Conservation (phyloP, 2,888 invertebrate genomes). For the Blomia tropicalis region DNA sequence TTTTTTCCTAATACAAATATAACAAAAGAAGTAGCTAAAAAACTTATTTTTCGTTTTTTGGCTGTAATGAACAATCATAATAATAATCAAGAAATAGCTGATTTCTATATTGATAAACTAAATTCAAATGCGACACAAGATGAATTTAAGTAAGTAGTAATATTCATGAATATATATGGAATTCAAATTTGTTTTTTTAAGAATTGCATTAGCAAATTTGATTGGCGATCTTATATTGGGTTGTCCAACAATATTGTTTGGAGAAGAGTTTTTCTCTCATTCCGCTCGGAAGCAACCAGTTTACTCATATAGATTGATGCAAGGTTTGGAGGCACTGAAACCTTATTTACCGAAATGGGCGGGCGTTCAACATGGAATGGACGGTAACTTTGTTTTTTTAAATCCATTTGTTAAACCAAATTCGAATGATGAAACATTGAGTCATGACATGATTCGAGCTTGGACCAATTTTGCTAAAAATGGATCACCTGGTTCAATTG, state of each 20-base stretch:
- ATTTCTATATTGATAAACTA: neutral
- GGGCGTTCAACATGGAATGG: neutral
- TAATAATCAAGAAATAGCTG: neutral
- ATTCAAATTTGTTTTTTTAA: too few species aligned
- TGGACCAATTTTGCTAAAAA: conserved; percentile 8
- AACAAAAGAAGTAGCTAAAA: neutral
- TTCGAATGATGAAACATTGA: neutral
- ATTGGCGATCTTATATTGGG: neutral
- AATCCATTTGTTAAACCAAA: neutral
- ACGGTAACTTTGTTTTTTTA: neutral
- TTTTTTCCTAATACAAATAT: neutral
- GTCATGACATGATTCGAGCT: conserved; percentile 9
- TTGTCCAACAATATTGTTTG: neutral
- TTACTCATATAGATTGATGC: neutral
- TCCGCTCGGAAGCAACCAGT: neutral
- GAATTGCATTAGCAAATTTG: neutral
- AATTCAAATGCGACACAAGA: neutral
- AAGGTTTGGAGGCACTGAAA: neutral
- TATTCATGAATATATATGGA: neutral
- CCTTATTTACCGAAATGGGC: neutral
- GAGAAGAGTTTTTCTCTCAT: too few species aligned
- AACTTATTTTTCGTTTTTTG: too few species aligned
- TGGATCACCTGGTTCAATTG: neutral
- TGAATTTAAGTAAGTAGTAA: neutral
- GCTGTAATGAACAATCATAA: conserved; percentile 19